These are phyloP conservation scores for Acleris cristana DNA, from an alignment of 2,888 invertebrate species.

Conservation along the genomic window DNA sequence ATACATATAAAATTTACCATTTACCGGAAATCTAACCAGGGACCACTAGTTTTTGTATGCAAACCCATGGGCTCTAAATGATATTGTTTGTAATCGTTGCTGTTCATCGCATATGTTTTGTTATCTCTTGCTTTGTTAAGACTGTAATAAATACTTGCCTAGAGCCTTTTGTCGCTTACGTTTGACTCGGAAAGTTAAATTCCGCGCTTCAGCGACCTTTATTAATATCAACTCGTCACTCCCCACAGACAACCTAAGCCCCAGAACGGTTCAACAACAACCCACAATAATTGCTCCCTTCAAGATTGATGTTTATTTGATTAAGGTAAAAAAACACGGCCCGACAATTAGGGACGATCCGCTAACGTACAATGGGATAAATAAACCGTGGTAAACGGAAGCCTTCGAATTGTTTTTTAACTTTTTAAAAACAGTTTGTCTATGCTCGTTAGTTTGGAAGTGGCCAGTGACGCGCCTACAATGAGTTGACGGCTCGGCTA, in stretches of 20 bases:
- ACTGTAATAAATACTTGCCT: too few relatives aligned
- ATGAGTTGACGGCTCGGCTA: conserved; percentile 47
- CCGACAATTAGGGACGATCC: conserved; percentile 57
- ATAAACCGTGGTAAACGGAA: conserved; percentile 76
- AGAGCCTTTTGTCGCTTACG: too few relatives aligned
- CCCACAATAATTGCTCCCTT: conserved; percentile 57
- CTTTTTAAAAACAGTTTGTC: conserved; percentile 66
- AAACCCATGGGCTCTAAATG: too few relatives aligned
- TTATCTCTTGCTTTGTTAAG: too few relatives aligned
- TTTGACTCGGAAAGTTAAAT: not conserved
- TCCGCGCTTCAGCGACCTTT: not conserved
- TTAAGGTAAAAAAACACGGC: conserved; percentile 57
- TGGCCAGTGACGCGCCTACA: conserved; percentile 59
- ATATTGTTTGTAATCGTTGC: too few relatives aligned
- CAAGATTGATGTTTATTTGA: conserved; percentile 71
- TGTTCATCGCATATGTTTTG: too few relatives aligned
- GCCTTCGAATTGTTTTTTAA: conserved; percentile 77
- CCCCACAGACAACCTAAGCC: conserved; percentile 42
- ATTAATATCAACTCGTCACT: conserved; percentile 11
- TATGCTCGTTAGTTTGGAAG: conserved; percentile 65
- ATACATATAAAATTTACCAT: too few relatives aligned
- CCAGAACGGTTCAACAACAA: conserved; percentile 54
- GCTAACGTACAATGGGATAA: conserved; percentile 72
- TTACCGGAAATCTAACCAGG: too few relatives aligned
- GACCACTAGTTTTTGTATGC: too few relatives aligned